Percentiles rank a stretch among this genome's conserved stretches.
Evolutionary conservation across 2,113 vertebrate species (phyloP).

Genomic region (Erinaceus europaeus): DNA sequence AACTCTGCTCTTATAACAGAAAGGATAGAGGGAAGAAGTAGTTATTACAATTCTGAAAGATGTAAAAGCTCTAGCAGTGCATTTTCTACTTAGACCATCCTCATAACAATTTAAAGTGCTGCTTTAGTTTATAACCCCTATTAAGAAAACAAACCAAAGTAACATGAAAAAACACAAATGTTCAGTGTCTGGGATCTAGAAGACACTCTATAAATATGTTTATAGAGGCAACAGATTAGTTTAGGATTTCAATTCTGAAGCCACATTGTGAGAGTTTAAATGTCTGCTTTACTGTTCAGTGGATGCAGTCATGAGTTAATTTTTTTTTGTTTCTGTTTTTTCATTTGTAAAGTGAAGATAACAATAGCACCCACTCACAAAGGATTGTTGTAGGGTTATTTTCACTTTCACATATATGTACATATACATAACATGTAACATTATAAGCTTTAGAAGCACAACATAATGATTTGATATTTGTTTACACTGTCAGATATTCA

Average conservation of each 20-base stretch:
- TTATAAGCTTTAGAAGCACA: too few relatives aligned
- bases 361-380: not conserved
- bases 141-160: not conserved
- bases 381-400: too few relatives aligned
- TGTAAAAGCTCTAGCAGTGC: not conserved
- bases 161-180: not conserved
- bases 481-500: too few relatives aligned
- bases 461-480: too few relatives aligned
- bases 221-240: not conserved
- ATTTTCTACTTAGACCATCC: not conserved
- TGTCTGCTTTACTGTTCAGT: not conserved
- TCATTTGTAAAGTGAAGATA: slow-evolving; percentile 9
- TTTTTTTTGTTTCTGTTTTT: not conserved
- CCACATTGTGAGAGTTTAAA: not conserved
- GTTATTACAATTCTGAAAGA: not conserved
- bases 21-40: not conserved
- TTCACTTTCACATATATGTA: too few relatives aligned
- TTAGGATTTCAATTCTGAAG: not conserved
- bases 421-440: too few relatives aligned
- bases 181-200: not conserved
- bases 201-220: not conserved
- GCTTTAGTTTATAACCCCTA: not conserved
- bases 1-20: not conserved
- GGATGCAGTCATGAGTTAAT: not conserved
- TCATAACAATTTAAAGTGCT: not conserved